Base-by-base conservation (phyloP, 1,140 invertebrate species). In the Pseudomyrmex cubaensis region DNA sequence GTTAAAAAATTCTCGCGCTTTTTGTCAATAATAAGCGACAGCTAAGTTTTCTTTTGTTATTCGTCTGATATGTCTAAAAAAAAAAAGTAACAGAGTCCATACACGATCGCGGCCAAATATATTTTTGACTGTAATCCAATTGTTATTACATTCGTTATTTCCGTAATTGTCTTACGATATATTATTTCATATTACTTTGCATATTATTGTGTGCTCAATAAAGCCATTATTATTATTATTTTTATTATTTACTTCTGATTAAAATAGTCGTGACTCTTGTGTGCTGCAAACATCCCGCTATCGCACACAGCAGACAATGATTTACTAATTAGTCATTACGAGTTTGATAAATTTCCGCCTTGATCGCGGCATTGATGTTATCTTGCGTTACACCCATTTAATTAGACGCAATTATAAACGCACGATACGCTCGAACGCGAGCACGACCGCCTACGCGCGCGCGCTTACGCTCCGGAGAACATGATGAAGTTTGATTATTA, bases 401-500 rank as follows among this genome's bases (percentile, higher is more conserved):
- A 78, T 78, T 78, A 78, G 20, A 78, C 54, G 64, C 56, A 78
- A 78, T 78, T 67, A 78, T 78, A 78, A 76, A 76, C 74, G 61
- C 54, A 59, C 63, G 76, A 59, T 78, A 78, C 62, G 4, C 20
- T 70, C 69, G 57, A 66, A 52, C 15, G 35, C 35, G 35, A 35
- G 35, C 35, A 35, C 35, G 35, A 35, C 35, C 35, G 35, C 35
- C 35, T 35, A 35, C 69, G 70, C 54, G 76, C 50, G 63, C 35
- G 52, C 20, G 44, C 44, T 13, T 8, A 15, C 17, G 25, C 12
- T 35, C 62, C 25, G 61, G 22, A 35, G 44, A 46, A 20, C 63
- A 48, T 59, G 76, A 78, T 78, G 76, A 59, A 78, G 76, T 78
- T 78, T 78, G 64, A 78, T 78, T 78, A 78, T 78, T 78, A 78